Evolutionary conservation across 2,888 invertebrate species (phyloP).

Genomic region (Synanthedon formicaeformis): DNA sequence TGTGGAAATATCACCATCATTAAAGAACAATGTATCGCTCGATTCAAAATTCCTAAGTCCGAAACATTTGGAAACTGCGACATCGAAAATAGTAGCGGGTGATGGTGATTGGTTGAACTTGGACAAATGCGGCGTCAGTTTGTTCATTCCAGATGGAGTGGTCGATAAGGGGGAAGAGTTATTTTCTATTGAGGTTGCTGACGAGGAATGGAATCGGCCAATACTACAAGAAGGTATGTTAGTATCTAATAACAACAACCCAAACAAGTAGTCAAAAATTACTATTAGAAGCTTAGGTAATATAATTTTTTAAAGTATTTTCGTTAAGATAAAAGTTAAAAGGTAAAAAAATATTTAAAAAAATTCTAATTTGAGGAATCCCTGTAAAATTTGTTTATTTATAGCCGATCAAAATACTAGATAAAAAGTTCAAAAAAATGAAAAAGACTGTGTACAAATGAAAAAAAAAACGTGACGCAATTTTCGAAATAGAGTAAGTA

Average conservation of each 20-base stretch:
- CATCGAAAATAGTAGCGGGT: slow-evolving; percentile 64
- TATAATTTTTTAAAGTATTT: no score
- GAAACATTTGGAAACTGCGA: slow-evolving; percentile 40
- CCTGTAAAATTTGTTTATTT: no score
- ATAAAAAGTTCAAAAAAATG: no score
- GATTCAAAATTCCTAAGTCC: slow-evolving; percentile 41
- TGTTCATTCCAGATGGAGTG: slow-evolving; percentile 90
- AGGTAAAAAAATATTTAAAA: no score
- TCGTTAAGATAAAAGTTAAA: no score
- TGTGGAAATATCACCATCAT: slow-evolving; percentile 59
- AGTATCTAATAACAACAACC: not conserved
- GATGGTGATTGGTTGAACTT: slow-evolving; percentile 75
- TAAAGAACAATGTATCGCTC: slow-evolving; percentile 54
- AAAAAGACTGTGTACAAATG: no score
- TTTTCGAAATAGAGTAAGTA: no score
- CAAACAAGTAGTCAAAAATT: no score
- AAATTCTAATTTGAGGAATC: no score
- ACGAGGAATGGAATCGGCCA: slow-evolving; percentile 92
- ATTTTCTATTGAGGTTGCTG: slow-evolving; percentile 88
- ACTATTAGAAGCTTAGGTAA: no score
- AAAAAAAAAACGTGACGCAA: no score
- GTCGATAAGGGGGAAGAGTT: slow-evolving; percentile 86
- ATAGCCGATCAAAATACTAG: no score
- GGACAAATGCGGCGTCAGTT: slow-evolving; percentile 82
- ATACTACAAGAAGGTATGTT: slow-evolving; percentile 77